Evolutionary conservation across 1,140 invertebrate species (phyloP), one percentile per base, ranked within the genome.

Genomic region (Eubasilissa regina): DNA sequence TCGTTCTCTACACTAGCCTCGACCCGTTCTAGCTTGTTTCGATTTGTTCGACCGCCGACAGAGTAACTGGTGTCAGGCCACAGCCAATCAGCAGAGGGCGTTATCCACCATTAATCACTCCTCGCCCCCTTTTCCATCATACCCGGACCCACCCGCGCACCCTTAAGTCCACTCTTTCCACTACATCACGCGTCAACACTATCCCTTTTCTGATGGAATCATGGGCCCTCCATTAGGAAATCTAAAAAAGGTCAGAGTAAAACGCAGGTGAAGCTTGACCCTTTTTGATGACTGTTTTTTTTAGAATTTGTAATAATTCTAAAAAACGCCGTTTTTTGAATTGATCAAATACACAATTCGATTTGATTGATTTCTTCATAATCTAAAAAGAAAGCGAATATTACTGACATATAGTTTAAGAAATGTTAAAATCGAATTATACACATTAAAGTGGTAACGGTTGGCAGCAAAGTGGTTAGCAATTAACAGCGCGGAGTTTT

Each of bases 31-130:
- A 51, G 60, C 35, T 25, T 64, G 70, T 70, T 70, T 70, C 44
- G 66, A 70, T 47, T 70, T 47, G 66, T 51, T 47, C 66, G 45
- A 70, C 66, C 64, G 15, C 64, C 47, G 25, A 44, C 66, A 44
- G 66, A 70, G 47, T n/a, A 43, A 64, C 21, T 64, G 19, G 60
- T 64, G 60, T 64, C 60, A 64, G 60, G 60, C 60, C 60, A 51
- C 70, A 43, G 47, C 44, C 70, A 74, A 74, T 74, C 70, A 74
- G 70, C 51, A 11, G 70, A 56, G 70, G 70, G 70, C 70, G 70
- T 74, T 51, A 53, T 56, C 70, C 70, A 51, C 70, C 70, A 74
- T 74, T 74, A 74, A 74, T 74, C 70, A 74, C 70, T 21, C 60
- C 60, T 15, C 13, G 19, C 60, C 60, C 7, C 60, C 60, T 8